These are phyloP conservation scores for Sebastes glaucus DNA, from an alignment of 2,797 vertebrate species.

Conservation along the genomic window DNA sequence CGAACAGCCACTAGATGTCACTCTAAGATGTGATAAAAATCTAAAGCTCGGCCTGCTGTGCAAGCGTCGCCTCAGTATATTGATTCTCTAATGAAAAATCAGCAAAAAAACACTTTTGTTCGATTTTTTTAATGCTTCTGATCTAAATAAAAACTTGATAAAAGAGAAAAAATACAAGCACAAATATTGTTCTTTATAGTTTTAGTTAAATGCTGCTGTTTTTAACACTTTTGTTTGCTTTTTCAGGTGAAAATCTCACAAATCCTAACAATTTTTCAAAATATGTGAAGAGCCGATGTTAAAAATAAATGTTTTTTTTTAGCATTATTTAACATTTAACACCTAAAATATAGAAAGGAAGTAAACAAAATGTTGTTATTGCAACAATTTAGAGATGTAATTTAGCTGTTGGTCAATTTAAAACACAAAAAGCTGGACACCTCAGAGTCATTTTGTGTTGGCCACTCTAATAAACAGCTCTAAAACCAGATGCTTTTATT, in stretches of 20 bases:
- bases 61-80: not conserved
- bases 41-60: not conserved
- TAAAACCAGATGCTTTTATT: conserved; percentile 60
- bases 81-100: conserved; percentile 2
- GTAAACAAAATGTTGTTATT: not conserved
- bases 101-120: not conserved
- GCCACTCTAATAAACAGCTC: conserved; percentile 1
- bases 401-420: not conserved
- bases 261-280: not conserved
- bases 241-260: not conserved
- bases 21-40: conserved; percentile 70
- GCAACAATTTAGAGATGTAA: not conserved
- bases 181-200: not conserved
- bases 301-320: not conserved
- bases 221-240: not conserved
- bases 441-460: not conserved
- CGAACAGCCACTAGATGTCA: conserved; percentile 79
- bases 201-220: not conserved
- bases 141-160: not conserved
- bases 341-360: not conserved
- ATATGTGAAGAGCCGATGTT: not conserved
- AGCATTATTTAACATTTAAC: not conserved
- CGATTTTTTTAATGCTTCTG: not conserved
- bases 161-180: not conserved
- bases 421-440: not conserved